Base-by-base conservation (phyloP, 2,797 vertebrate species). In the Labeo calbasu region DNA sequence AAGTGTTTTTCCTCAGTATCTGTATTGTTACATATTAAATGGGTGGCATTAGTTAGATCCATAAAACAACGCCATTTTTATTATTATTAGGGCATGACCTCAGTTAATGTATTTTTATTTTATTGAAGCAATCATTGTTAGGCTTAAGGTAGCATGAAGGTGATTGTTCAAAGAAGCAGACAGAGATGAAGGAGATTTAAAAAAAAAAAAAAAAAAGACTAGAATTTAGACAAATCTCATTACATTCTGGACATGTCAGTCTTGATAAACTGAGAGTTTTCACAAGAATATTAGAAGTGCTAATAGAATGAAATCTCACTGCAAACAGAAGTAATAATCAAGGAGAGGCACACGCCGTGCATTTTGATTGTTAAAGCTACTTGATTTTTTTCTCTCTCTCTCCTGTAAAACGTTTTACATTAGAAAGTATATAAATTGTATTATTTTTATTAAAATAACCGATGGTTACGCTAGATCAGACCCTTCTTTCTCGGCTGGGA, bases 71-170 rank as follows among this genome's bases (percentile, higher is more conserved):
- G 36, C 21, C 5, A 21, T 65, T 83, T 81, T 4, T 25, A 78
- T 46, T 78, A 46, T 61, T 79, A 69, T 68, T 78, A 32, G 72
- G 40, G 81, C 73, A 50, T 28, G 83, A 82, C 77, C 70, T 77
- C n/a, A 23, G 53, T 83, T 81, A 86, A 87, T 87, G 57, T 78
- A 63, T 48, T 79, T 81, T 71, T 5, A 21, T 83, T 89, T 85
- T 83, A 86, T 84, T 50, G 75, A 85, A 87, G 79, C 81, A 87
- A 82, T 87, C 77, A 84, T 77, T 46, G 72, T 80, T 79, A 81
- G 46, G 66, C 71, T 75, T 84, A 78, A 79, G 84, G 70, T 51
- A 85, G 82, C 87, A 85, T 89, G 86, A 89, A 89, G 86, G 86
- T 86, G 53, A 83, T 51, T 55, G 71, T 71, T 85, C 82, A 83